Percentiles rank a stretch among this genome's conserved stretches.
These are phyloP conservation scores for Terrapene triunguis DNA, from an alignment of 2,113 vertebrate species.

Conservation along the genomic window DNA sequence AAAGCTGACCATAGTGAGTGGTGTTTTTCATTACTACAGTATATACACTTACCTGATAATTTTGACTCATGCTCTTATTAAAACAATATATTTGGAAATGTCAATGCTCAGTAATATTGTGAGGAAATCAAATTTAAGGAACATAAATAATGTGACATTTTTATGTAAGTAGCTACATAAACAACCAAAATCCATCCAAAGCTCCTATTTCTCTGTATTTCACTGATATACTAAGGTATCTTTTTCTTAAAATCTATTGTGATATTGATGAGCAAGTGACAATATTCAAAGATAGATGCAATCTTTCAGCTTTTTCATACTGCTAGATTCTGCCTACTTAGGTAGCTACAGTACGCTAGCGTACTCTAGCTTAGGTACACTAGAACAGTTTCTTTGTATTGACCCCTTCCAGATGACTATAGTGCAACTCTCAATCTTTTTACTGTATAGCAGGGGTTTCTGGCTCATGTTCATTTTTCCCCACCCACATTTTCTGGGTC, in stretches of 20 bases:
- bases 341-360: background rate
- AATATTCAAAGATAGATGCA: background rate
- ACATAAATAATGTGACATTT: background rate
- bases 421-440: background rate
- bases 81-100: background rate
- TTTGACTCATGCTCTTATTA: background rate
- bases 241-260: background rate
- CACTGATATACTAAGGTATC: background rate
- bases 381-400: background rate
- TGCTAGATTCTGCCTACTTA: background rate
- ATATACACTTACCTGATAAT: background rate
- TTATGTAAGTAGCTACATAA: background rate
- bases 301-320: background rate
- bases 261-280: background rate
- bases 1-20: constrained; percentile 72
- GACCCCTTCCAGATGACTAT: background rate
- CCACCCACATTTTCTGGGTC: background rate
- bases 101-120: background rate
- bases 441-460: background rate
- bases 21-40: constrained; percentile 71
- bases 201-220: background rate
- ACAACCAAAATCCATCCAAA: background rate
- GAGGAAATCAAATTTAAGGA: constrained; percentile 4
- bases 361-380: background rate
- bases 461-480: background rate